phyloP scores from a whole-genome alignment of 2,888 invertebrate species.

The Micropterix aruncella region DNA sequence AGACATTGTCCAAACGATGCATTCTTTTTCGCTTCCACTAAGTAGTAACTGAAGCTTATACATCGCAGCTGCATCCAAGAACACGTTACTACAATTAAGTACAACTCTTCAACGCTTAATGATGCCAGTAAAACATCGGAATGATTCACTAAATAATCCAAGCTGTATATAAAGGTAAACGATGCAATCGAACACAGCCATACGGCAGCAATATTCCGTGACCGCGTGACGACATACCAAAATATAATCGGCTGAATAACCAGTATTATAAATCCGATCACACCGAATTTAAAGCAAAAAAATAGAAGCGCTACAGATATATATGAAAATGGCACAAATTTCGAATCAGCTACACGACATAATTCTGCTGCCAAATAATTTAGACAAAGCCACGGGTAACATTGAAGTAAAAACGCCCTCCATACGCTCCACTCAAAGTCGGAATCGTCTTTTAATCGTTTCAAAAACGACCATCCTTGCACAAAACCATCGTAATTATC shows the following conservation, averaged over 20 bases:
- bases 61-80: constrained; percentile 66
- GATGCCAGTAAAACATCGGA: constrained; percentile 31
- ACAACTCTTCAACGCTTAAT: constrained; percentile 35
- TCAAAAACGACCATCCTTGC: constrained; percentile 40
- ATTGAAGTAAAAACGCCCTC: constrained; percentile 34
- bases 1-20: constrained; percentile 34
- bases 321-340: constrained; percentile 38
- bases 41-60: constrained; percentile 57
- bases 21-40: constrained; percentile 13
- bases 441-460: constrained; percentile 45
- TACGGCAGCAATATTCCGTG: not conserved
- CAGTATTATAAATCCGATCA: constrained; percentile 32
- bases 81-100: constrained; percentile 37
- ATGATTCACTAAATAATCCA: constrained; percentile 33
- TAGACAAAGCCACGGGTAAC: constrained; percentile 39
- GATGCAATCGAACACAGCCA: not conserved
- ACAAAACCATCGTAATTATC: not conserved
- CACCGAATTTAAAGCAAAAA: constrained; percentile 30
- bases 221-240: constrained; percentile 17
- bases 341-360: constrained; percentile 20
- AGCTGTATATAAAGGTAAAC: constrained; percentile 21
- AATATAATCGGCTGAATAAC: constrained; percentile 41
- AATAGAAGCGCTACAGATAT: constrained; percentile 32
- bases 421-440: constrained; percentile 61
- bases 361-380: constrained; percentile 41